Base-by-base conservation (phyloP, 1,140 invertebrate species). In the Saccostrea cuccullata region DNA sequence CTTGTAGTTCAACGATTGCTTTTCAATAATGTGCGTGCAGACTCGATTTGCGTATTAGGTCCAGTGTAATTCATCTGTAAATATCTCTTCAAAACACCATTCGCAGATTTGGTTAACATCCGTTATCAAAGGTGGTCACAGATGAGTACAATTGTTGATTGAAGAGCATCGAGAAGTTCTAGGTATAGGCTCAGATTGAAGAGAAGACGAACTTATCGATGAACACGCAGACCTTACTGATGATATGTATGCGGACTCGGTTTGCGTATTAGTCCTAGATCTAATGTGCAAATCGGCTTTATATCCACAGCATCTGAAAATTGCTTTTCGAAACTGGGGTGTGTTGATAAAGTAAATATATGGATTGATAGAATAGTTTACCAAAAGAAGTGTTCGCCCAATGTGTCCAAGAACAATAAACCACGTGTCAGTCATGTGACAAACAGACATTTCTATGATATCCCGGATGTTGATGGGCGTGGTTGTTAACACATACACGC, bases 291-390 rank as follows among this genome's bases (percentile, higher is more conserved):
- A 30, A 15, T 77, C 30, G 11, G 6, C 26, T 77, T 36, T 30
- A 77, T 77, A 77, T 26, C 70, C 70, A 26, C 23, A 77, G 26
- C 82, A 84, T 12, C 26, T 23, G n/a, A 40, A 55, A 23, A 84
- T 11, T 23, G 17, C 47, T 55, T 17, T 17, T 17, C 40, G 40
- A 55, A 84, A 84, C 55, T 84, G 82, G 20, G 86, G 58, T 13
- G 86, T 77, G 30, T 36, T 70, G 23, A 87, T 60, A 26, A 87
- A 87, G 17, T 87, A 87, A 56, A 87, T 87, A 64, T 84, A 87
- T 5, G 86, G 86, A 17, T 87, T 87, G 26, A 87, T 67, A 17
- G 82, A 70, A 82, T 84, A 47, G 58, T 87, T 87, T 15, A 87
- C 30, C 23, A 84, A 84, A 0, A 87, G 77, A 11, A 87, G 47